Conservation (phyloP, 2,888 invertebrate species). For the Eurytoma californica region DNA sequence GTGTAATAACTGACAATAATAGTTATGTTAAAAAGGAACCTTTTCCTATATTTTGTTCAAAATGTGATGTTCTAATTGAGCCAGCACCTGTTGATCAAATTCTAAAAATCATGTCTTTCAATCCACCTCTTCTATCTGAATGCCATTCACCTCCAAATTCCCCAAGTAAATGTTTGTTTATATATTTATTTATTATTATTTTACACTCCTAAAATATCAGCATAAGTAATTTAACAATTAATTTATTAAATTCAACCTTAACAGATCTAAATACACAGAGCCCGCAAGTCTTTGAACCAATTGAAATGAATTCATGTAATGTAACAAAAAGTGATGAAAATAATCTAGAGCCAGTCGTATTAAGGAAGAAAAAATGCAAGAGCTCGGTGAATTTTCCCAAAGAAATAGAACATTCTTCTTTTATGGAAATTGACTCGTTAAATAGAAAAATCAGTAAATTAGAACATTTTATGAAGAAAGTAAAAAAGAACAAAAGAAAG, state of each 20-base stretch:
- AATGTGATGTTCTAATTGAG: conserved; percentile 60
- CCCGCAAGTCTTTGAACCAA: neutral
- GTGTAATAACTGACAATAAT: conserved; percentile 56
- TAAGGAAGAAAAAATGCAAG: neutral
- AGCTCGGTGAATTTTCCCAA: conserved; percentile 23
- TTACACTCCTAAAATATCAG: neutral
- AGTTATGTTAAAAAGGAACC: conserved; percentile 53
- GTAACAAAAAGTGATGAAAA: neutral
- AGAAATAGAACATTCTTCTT: conserved; percentile 35
- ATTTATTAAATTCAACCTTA: neutral
- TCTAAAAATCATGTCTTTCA: conserved; percentile 61
- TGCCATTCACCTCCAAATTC: conserved; percentile 55
- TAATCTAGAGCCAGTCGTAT: neutral
- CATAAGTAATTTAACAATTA: neutral
- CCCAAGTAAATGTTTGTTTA: conserved; percentile 49
- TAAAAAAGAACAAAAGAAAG: neutral
- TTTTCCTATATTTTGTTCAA: conserved; percentile 65
- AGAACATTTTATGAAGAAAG: conserved; percentile 36
- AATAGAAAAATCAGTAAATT: conserved; percentile 41
- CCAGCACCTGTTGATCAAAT: conserved; percentile 63
- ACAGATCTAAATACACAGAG: neutral
- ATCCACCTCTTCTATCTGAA: conserved; percentile 60
- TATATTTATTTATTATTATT: neutral
- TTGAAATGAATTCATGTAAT: neutral
- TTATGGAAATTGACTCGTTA: conserved; percentile 42